Base-by-base conservation (phyloP, 2,797 vertebrate genomes). In the Enteromius radiatus region DNA sequence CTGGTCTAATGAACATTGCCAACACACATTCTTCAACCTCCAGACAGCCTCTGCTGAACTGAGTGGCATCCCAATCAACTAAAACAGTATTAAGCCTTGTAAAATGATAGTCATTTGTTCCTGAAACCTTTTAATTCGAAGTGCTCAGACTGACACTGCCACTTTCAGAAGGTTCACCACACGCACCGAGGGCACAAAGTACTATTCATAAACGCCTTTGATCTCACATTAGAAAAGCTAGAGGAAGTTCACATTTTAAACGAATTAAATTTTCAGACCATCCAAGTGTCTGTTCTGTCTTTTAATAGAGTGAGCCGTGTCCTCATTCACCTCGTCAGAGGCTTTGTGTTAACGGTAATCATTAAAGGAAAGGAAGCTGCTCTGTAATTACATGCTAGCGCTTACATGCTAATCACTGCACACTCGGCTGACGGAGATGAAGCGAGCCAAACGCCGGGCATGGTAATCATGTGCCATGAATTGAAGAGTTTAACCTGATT, bases 341-440 rank as follows among this genome's bases (percentile, higher is more conserved):
- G 86, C 90, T 91, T 90, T 90, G 87, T 89, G 89, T 79, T 78
- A 85, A 86, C 87, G 78, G 86, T 89, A 90, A 90, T 90, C 88
- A 87, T 89, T 89, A 88, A 88, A 86, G 84, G 86, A 90, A 90
- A 88, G 84, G 77, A 84, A 88, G 85, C 85, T 38, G 84, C 70
- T 85, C 88, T 85, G 85, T 91, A 91, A 91, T 91, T 90, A 90
- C 88, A 85, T 81, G 80, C 85, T 79, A 82, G 84, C 81, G 74
- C 82, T 80, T 86, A 87, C 84, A 82, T 88, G 88, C 87, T 89
- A 90, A 91, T 91, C 87, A 86, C 77, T 67, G 78, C 80, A 41
- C 76, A 83, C 75, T 65, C 65, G 73, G 78, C 77, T 76, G 77
- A 80, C 83, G 54, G 78, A 84, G 73, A 76, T 65, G 71, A 81